A percentile compares a stretch with the other conserved stretches of the same genome.
Evolutionary conservation across 2,888 invertebrate species (phyloP).

Genomic region (Apodemia hepburni): DNA sequence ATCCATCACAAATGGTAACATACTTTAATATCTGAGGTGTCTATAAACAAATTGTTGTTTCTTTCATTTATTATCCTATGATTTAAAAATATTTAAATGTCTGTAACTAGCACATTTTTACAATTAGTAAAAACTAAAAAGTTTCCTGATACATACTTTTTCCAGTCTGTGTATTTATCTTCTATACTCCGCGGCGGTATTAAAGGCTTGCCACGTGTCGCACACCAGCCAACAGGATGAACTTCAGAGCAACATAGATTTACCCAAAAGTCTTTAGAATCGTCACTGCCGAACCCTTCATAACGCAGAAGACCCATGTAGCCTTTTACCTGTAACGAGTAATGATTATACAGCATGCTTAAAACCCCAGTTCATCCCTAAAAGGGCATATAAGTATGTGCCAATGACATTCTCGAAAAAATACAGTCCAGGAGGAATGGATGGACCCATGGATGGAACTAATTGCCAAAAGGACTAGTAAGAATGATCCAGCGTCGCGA

Average conservation of each 20-base stretch:
- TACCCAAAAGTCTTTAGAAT: conserved; percentile 97
- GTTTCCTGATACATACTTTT: conserved; percentile 78
- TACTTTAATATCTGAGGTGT: no score
- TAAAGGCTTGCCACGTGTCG: conserved; percentile 95
- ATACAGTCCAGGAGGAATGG: no score
- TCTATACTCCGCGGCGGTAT: conserved; percentile 97
- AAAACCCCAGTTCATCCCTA: no score
- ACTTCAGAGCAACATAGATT: conserved; percentile 96
- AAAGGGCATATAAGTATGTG: no score
- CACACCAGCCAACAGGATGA: conserved; percentile 99
- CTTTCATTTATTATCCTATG: no score
- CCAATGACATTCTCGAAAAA: no score
- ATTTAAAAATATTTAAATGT: no score
- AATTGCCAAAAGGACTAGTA: no score
- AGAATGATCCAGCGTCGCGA: no score
- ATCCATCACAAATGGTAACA: no score
- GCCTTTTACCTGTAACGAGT: conserved; percentile 84
- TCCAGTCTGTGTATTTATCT: conserved; percentile 97
- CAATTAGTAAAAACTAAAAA: not conserved
- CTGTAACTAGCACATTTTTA: not conserved
- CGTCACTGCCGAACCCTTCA: conserved; percentile 95
- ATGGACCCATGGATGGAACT: no score
- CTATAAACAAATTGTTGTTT: no score
- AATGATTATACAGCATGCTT: conserved; percentile 11
- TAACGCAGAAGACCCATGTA: conserved; percentile 91